Evolutionary conservation across 2,113 vertebrate genomes (phyloP), one percentile per base, ranked within the genome.

Genomic region (Haemorhous mexicanus): DNA sequence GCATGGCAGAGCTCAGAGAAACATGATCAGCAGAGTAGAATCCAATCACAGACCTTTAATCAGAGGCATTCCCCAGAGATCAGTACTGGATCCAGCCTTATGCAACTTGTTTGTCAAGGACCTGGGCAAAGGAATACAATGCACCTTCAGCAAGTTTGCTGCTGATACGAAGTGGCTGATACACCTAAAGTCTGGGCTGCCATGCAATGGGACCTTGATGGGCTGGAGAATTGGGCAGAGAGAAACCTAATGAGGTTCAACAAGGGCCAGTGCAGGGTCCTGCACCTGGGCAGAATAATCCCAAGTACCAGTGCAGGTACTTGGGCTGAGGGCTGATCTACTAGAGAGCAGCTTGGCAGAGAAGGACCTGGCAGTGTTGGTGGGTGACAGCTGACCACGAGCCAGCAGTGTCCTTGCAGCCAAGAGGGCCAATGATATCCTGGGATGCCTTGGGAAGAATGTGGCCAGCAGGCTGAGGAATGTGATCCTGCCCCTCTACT

Each of bases 301-400:
- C 19, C 28, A 55, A 78, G 16, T 20, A n/a, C 8, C 55, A 87
- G 33, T 16, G 24, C 28, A 28, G 28, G n/a, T n/a, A n/a, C n/a
- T n/a, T n/a, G n/a, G n/a, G 41, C 14, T 30, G 16, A 6, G 46
- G 27, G 8, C 7, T 1, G 5, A n/a, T 10, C 47, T 24, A 2
- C 5, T 2, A 11, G 41, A n/a, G 20, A 70, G 28, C 19, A 63
- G 41, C 28, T 79, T 53, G 43, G 19, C 55, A 47, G 23, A 63
- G 47, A 55, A 70, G 28, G 41, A 30, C 4, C 20, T 47, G 24
- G 49, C 6, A 21, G 16, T 41, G 16, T 6, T 47, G 27, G 23
- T 30, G 35, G 49, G 2, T 41, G n/a, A 55, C n/a, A 55, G 49
- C 0, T 63, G 66, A 47, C 56, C 35, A n/a, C 0, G 20, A 53